phyloP scores from a whole-genome alignment of 2,797 vertebrate species.

The Leuciscus waleckii region DNA sequence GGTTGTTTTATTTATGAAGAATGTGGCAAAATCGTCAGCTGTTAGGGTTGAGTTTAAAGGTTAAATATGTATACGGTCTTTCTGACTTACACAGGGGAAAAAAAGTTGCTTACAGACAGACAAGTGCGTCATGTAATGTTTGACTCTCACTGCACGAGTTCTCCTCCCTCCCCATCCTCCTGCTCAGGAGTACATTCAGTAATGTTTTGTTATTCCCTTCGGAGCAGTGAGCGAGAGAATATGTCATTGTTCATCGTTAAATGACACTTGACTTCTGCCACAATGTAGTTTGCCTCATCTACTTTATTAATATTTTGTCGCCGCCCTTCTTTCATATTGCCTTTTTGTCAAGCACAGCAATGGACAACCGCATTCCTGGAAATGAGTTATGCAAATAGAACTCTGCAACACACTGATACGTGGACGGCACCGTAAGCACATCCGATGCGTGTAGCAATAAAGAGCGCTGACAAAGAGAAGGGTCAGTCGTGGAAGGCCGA shows the following conservation, averaged over 20 bases:
- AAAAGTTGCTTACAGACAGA: slow-evolving; percentile 18
- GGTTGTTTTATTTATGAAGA: no score
- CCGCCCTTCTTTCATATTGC: slow-evolving; percentile 47
- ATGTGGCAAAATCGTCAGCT: no score
- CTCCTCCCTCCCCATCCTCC: slow-evolving; percentile 5
- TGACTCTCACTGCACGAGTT: slow-evolving; percentile 16
- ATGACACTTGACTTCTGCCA: slow-evolving; percentile 60
- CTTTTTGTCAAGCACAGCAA: slow-evolving; percentile 56
- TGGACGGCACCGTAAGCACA: slow-evolving; percentile 36
- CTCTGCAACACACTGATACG: slow-evolving; percentile 51
- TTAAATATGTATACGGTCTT: not conserved
- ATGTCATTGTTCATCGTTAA: slow-evolving; percentile 57
- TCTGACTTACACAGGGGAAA: not conserved
- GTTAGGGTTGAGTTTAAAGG: not conserved
- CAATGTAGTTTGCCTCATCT: slow-evolving; percentile 52
- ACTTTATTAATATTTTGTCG: slow-evolving; percentile 62
- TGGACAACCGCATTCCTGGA: slow-evolving; percentile 59
- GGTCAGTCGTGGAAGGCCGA: slow-evolving; percentile 46
- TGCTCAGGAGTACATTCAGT: slow-evolving; percentile 40
- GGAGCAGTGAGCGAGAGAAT: slow-evolving; percentile 30
- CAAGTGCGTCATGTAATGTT: slow-evolving; percentile 3
- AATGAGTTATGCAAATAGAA: slow-evolving; percentile 68
- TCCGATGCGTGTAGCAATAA: slow-evolving; percentile 25
- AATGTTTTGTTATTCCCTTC: slow-evolving; percentile 51
- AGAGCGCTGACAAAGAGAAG: slow-evolving; percentile 40